Evolutionary conservation across 1,140 invertebrate genomes (phyloP), one percentile per base, ranked within the genome.

Genomic region (Brachionus paranguensis): DNA sequence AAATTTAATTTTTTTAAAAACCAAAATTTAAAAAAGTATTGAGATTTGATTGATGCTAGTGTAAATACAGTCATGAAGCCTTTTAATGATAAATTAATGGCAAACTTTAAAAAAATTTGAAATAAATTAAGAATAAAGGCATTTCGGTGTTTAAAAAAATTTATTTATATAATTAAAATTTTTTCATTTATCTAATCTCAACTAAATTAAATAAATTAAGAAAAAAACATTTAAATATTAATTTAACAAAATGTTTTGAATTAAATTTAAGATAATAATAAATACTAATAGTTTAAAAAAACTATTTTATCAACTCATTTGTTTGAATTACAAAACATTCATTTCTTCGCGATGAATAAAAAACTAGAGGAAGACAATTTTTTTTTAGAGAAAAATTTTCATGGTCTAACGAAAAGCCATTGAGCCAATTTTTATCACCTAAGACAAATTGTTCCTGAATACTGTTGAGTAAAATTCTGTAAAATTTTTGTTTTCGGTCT

Each of bases 321-420:
- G 33, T 1, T 68, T 68, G n/a, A 29, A 50, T 27, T 24, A 76
- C 43, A 76, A 76, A 76, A 50, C 43, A 17, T 50, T 76, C 43
- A 50, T 76, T 76, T 20, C 72, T 8, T 76, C 47, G 47, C 24
- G 41, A 50, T 37, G 72, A 50, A 76, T 76, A 76, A 50, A 76
- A 76, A 24, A 29, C 20, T 14, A 50, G 14, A 50, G 24, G 20
- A 50, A 50, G 47, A 24, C 8, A 45, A 43, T 74, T 43, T 74
- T 74, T 41, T 12, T 24, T 76, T 27, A 17, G 3, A 14, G 24
- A 6, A 74, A 8, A 45, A 24, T 1, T 14, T 12, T 50, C 17
- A 50, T 27, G 24, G 1, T 47, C 27, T 76, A 76, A 27, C 10
- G 20, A 12, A 24, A 76, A 76, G 10, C 72, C 72, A 50, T 76